Evolutionary conservation across 92 coral and sea anemone species (phyloP).

Genomic region (Phenganax stokvisi): DNA sequence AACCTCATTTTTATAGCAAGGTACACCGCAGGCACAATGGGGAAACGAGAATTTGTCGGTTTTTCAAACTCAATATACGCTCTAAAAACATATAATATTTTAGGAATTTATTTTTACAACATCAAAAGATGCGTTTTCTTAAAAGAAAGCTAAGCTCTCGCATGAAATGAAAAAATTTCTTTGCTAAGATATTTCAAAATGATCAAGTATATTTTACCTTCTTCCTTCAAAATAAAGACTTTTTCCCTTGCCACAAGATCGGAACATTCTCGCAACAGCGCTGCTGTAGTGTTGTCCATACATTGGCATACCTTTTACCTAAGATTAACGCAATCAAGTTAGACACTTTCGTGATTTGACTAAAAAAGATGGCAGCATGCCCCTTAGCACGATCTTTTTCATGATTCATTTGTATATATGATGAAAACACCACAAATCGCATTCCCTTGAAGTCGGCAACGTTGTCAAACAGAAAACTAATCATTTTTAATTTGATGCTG

Average conservation of each 20-base stretch:
- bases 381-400: too few species aligned
- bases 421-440: too few species aligned
- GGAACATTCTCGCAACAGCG: slow-evolving; percentile 73
- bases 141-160: background rate
- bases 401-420: too few species aligned
- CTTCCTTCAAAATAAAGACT: slow-evolving; percentile 82
- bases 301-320: slow-evolving; percentile 88
- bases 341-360: background rate
- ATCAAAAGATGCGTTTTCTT: background rate
- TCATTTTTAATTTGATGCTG: too few species aligned
- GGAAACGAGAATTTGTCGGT: slow-evolving; percentile 35
- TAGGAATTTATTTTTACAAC: background rate
- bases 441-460: too few species aligned
- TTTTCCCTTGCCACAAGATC: slow-evolving; percentile 83
- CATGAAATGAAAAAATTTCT: background rate
- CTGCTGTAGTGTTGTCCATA: slow-evolving; percentile 82
- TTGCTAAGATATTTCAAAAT: background rate
- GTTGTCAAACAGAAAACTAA: too few species aligned
- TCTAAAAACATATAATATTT: slow-evolving; percentile 39
- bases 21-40: slow-evolving; percentile 82
- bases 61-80: slow-evolving; percentile 91
- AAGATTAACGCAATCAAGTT: background rate
- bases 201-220: slow-evolving; percentile 47
- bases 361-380: too few species aligned
- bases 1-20: slow-evolving; percentile 92